A percentile compares a stretch with the other conserved stretches of the same genome.
These are phyloP conservation scores for Epinotia demarniana DNA, from an alignment of 2,888 invertebrate species.

Conservation along the genomic window DNA sequence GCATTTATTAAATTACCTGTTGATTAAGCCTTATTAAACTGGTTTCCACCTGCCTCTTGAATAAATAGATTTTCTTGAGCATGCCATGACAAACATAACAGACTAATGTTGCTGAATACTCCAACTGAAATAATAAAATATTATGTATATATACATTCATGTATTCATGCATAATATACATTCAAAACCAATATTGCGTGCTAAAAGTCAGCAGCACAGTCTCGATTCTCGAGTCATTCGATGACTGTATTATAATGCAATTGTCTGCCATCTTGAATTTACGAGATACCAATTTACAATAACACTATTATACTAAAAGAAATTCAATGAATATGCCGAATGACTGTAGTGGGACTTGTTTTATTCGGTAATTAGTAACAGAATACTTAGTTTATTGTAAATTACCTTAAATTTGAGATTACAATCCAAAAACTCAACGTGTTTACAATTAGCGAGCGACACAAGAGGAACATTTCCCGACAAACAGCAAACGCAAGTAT, in stretches of 20 bases:
- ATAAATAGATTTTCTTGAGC: slow-evolving; percentile 61
- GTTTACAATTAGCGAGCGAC: slow-evolving; percentile 60
- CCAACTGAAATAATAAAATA: slow-evolving; percentile 53
- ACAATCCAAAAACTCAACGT: slow-evolving; percentile 57
- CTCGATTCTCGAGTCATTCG: too few relatives aligned
- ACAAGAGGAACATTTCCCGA: slow-evolving; percentile 54
- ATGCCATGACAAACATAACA: slow-evolving; percentile 64
- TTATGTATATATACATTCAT: neutral
- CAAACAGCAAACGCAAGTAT: slow-evolving; percentile 63
- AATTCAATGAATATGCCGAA: slow-evolving; percentile 31
- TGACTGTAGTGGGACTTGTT: neutral
- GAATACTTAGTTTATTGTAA: neutral
- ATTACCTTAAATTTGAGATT: slow-evolving; percentile 59
- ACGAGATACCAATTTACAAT: slow-evolving; percentile 58
- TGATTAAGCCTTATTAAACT: slow-evolving; percentile 53
- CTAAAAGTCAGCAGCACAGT: too few relatives aligned
- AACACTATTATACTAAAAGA: slow-evolving; percentile 51
- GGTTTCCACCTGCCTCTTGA: slow-evolving; percentile 60
- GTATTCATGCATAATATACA: too few relatives aligned
- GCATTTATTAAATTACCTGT: slow-evolving; percentile 54
- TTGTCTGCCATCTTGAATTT: slow-evolving; percentile 55
- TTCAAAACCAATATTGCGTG: too few relatives aligned
- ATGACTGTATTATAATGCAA: too few relatives aligned
- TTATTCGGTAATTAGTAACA: slow-evolving; percentile 29
- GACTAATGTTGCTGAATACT: slow-evolving; percentile 50